Conservation (phyloP, 2,888 invertebrate species). For the Eulithis testata region DNA sequence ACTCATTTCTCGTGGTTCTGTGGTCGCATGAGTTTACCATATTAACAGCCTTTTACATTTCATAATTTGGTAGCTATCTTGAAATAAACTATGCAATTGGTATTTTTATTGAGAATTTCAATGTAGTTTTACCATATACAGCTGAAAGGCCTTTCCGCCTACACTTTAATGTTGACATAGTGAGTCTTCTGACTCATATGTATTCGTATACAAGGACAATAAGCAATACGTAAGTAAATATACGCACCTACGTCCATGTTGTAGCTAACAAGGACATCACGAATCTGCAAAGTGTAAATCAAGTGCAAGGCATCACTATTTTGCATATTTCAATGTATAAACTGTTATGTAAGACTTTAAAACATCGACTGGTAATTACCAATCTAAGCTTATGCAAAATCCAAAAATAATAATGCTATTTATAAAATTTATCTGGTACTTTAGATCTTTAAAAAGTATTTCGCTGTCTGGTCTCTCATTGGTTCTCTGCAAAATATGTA, state of each 20-base stretch:
- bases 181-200: conserved; percentile 67
- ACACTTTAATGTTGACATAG: conserved; percentile 72
- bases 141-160: conserved; percentile 72
- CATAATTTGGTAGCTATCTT: conserved; percentile 11
- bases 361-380: too few relatives aligned
- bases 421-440: too few relatives aligned
- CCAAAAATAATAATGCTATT: too few relatives aligned
- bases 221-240: conserved; percentile 60
- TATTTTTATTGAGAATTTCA: conserved; percentile 42
- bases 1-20: conserved; percentile 44
- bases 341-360: too few relatives aligned
- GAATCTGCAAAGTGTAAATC: conserved; percentile 49
- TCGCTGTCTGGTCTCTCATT: background rate
- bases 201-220: conserved; percentile 74
- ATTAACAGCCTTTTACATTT: conserved; percentile 28
- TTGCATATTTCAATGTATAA: too few relatives aligned
- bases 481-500: too few relatives aligned
- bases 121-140: conserved; percentile 56
- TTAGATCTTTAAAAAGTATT: background rate
- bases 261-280: conserved; percentile 57
- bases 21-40: conserved; percentile 35
- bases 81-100: conserved; percentile 15
- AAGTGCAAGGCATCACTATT: conserved; percentile 28
- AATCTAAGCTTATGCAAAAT: too few relatives aligned
- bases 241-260: conserved; percentile 27